These are phyloP conservation scores for Neopipo cinnamomea DNA, from an alignment of 2,113 vertebrate species.

Conservation along the genomic window DNA sequence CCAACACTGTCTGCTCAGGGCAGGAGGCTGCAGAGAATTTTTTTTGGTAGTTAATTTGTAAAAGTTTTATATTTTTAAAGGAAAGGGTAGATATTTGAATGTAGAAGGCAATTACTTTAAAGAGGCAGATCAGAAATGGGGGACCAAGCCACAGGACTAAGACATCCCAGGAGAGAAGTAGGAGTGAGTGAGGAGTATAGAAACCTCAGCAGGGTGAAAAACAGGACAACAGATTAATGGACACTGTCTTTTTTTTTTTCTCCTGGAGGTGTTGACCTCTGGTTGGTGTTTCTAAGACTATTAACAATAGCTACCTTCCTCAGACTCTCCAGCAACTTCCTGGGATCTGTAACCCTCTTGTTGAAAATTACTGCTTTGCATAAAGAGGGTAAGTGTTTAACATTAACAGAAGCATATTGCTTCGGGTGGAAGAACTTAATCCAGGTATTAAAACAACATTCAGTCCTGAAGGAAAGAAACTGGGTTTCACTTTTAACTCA, in stretches of 20 bases:
- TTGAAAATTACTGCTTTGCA: background rate
- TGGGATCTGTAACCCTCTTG: background rate
- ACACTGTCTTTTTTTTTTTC: background rate
- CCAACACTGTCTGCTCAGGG: background rate
- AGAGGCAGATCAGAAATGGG: background rate
- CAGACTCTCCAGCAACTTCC: background rate
- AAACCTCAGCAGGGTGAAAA: background rate
- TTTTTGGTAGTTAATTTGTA: background rate
- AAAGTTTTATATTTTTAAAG: background rate
- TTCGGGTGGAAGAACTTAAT: background rate
- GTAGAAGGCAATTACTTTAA: background rate
- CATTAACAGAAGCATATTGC: background rate
- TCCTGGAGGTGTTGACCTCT: background rate
- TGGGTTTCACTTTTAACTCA: background rate
- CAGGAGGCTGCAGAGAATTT: background rate
- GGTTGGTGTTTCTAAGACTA: background rate
- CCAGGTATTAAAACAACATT: background rate
- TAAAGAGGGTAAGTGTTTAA: background rate
- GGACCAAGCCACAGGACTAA: background rate
- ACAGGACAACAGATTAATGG: background rate
- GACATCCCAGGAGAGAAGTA: background rate
- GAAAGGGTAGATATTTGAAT: background rate
- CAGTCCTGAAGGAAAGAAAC: background rate
- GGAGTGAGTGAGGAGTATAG: background rate
- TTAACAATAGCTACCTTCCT: background rate